A percentile compares a stretch with the other conserved stretches of the same genome.
Evolutionary conservation across 2,113 vertebrate genomes (phyloP).

Genomic region (Oxyruncus cristatus): DNA sequence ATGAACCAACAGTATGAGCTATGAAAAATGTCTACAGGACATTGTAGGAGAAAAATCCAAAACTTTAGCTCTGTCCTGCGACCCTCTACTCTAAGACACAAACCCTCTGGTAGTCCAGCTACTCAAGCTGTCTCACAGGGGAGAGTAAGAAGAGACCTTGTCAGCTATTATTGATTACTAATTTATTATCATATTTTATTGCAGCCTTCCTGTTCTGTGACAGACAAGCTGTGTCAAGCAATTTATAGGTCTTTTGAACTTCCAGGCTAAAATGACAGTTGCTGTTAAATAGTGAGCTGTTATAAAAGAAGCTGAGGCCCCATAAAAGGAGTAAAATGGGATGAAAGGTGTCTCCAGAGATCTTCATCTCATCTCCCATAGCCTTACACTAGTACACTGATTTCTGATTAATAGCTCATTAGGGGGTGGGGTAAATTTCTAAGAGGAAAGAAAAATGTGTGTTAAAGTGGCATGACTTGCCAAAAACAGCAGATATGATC

Average conservation of each 20-base stretch:
- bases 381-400: background rate
- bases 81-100: background rate
- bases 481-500: background rate
- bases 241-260: constrained; percentile 58
- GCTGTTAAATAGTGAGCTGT: constrained; percentile 23
- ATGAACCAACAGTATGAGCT: background rate
- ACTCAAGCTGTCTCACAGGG: background rate
- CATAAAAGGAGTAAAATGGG: constrained; percentile 41
- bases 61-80: background rate
- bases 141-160: background rate
- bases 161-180: constrained; percentile 49
- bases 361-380: constrained; percentile 5
- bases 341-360: constrained; percentile 37
- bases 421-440: background rate
- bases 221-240: constrained; percentile 20
- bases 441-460: background rate
- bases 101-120: background rate
- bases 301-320: constrained; percentile 24
- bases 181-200: constrained; percentile 51
- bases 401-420: constrained; percentile 40
- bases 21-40: background rate
- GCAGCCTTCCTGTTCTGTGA: background rate
- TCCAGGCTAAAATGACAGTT: constrained; percentile 29
- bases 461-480: background rate
- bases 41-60: background rate